These are phyloP conservation scores for Helogale parvula DNA, from an alignment of 2,113 vertebrate species.

Conservation along the genomic window DNA sequence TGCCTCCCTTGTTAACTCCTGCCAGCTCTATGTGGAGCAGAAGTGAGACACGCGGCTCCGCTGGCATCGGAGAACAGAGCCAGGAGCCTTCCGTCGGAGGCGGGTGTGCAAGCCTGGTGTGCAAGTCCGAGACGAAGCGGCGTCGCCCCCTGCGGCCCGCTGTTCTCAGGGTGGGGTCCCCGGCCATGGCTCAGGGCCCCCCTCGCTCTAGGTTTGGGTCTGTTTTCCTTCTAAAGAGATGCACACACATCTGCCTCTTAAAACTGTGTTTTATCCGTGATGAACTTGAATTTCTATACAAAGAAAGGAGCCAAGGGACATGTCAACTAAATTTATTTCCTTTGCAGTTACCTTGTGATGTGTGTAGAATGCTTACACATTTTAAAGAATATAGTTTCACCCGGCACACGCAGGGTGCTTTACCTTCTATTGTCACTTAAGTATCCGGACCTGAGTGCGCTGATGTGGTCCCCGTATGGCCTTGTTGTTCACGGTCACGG, in stretches of 20 bases:
- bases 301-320: not conserved
- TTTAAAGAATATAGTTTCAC: not conserved
- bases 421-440: not conserved
- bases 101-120: not conserved
- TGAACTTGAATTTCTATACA: not conserved
- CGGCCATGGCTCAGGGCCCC: not conserved
- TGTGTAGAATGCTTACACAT: not conserved
- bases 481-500: not conserved
- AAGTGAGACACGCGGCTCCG: not conserved
- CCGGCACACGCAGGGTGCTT: not conserved
- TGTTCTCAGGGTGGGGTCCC: not conserved
- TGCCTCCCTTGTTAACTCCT: not conserved
- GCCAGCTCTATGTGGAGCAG: not conserved
- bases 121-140: not conserved
- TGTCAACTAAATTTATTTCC: not conserved
- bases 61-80: not conserved
- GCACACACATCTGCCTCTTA: not conserved
- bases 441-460: not conserved
- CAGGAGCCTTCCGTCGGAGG: not conserved
- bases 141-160: not conserved
- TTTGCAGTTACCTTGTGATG: not conserved
- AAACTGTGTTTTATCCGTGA: not conserved
- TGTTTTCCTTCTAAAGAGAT: not conserved
- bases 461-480: accelerated
- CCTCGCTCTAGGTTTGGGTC: not conserved